Base-by-base conservation (phyloP, 1,140 invertebrate genomes). In the Ptiloglossa arizonensis region DNA sequence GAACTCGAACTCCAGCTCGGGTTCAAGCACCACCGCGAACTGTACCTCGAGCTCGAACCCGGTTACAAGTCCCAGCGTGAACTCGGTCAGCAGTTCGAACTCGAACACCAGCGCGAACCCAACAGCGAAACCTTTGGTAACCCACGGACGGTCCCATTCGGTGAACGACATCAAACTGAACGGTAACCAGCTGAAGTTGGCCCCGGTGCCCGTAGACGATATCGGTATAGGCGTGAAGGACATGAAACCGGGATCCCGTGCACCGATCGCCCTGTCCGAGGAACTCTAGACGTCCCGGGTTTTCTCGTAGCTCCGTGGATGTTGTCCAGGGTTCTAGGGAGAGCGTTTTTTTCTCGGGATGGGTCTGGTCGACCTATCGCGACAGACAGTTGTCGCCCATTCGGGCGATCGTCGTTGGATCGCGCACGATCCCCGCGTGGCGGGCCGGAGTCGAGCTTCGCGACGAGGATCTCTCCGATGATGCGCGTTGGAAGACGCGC, bases 131-230 rank as follows among this genome's bases (percentile, higher is more conserved):
- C 89, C 94, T 76, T 92, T 94, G 83, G 87, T 93, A 85, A 93
- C 94, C 84, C 95, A 96, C 83, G 95, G 94, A 2, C 93, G 95
- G 83, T 96, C 95, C 44, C 95, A 95, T 90, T 96, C 95, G 63
- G 95, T 96, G 59, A 95, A 95, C 62, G 95, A 96, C 86, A 95
- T 96, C 76, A 95, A 96, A 89, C 89, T 96, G 68, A 96, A 96
- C 88, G 95, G 95, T 19, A 94, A 95, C 87, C 94, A 94, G 78
- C 85, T 95, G 64, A 95, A 95, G 86, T 93, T 95, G 54, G 94
- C 94, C 59, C 94, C 95, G 17, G 92, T 94, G 35, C 95, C 94
- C 27, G 92, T 95, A 70, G 94, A 95, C 68, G 94, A 95, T 86
- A 94, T 94, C 85, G 93, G 93, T 75, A 94, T 94, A 79, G 93